Evolutionary conservation across 2,888 invertebrate species (phyloP), one percentile per base, ranked within the genome.

Genomic region (Limnephilus lunatus): DNA sequence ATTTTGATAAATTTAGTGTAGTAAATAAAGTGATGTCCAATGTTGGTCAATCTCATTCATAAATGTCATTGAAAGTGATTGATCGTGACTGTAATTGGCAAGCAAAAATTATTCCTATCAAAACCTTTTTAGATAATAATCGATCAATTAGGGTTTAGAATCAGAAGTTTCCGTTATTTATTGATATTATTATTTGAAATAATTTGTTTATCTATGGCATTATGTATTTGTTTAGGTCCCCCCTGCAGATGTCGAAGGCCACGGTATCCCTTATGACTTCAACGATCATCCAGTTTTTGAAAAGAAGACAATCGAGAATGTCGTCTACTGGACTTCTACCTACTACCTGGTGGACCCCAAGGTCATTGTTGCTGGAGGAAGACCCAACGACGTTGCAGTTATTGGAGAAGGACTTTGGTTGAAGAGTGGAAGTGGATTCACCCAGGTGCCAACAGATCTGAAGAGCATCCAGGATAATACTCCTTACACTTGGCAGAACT

Each of bases 351-450:
- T 93, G 19, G 83, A 93, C 68, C 93, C 93, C 15, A 19, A 44
- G 31, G 89, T 89, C 9, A 88, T 93, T 85, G 30, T 53, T 15
- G 48, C 85, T 32, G 93, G 92, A 19, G 93, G 93, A 53, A 88
- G 93, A 68, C 88, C 92, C 5, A 85, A 90, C 19, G 25, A 85
- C 19, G 92, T 92, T 12, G 30, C 48, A 15, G 81, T 31, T 19
- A 89, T 93, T 48, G 93, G 93, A 35, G 92, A 92, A 30, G 93
- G 93, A 7, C 86, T 93, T 15, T 93, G 93, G 93, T 68, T 93
- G 44, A 92, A 93, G 90, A 92, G 92, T 31, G 93, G 93, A 32
- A 92, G 44, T 30, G 48, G 39, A 15, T 93, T 89, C 87, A 92
- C 85, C 2, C 30, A 93, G 81, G 88, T 93, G 7, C 93, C 93